These are phyloP conservation scores for Heliconius erato DNA, from an alignment of 2,888 invertebrate genomes.

Conservation along the genomic window DNA sequence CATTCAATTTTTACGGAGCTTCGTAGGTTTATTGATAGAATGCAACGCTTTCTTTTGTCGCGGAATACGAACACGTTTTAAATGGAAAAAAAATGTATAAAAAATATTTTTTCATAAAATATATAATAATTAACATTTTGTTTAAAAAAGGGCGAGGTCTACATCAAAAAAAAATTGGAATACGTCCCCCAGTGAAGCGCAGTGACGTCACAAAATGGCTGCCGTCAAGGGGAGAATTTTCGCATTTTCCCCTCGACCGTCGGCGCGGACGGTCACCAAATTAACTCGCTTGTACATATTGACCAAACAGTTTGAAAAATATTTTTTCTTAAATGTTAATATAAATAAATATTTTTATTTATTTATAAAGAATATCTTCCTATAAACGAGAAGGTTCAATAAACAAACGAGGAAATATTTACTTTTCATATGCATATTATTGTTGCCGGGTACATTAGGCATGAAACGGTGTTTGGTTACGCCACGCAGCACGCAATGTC, in stretches of 20 bases:
- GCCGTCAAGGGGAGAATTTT: conserved; percentile 78
- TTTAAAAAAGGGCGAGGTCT: background rate
- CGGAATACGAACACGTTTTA: background rate
- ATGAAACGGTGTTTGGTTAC: background rate
- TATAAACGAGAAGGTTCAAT: background rate
- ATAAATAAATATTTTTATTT: too few species aligned
- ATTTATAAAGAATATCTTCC: too few species aligned
- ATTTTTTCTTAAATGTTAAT: too few species aligned
- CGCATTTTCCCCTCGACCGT: conserved; percentile 80
- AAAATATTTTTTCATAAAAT: background rate
- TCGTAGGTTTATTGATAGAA: background rate
- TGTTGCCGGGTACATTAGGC: background rate
- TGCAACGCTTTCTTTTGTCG: background rate
- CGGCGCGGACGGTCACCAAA: conserved; percentile 59
- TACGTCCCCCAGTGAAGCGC: conserved; percentile 68
- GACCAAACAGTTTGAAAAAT: too few species aligned
- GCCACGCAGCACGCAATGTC: background rate
- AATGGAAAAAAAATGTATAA: background rate
- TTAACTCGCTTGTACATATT: background rate
- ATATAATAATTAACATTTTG: background rate
- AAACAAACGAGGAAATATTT: background rate
- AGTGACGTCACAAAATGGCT: conserved; percentile 84
- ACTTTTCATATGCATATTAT: background rate
- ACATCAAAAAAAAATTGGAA: conserved; percentile 53
- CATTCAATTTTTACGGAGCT: background rate